Conservation (phyloP, 1,140 invertebrate genomes). For the Maniola jurtina region DNA sequence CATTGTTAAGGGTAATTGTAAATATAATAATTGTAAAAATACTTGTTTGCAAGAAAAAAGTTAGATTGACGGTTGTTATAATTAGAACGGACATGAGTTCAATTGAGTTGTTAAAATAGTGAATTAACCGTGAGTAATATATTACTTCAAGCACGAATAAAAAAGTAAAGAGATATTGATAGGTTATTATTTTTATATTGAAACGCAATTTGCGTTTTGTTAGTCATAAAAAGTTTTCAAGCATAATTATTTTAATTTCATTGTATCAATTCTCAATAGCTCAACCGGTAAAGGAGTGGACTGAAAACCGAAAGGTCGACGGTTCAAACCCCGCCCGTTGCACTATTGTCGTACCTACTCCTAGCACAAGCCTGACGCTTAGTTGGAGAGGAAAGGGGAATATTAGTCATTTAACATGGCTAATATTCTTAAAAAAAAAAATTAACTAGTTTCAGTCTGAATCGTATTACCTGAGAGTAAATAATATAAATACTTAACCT, state of each 20-base stretch:
- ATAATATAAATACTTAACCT: too few relatives aligned
- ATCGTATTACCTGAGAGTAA: too few relatives aligned
- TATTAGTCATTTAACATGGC: too few relatives aligned
- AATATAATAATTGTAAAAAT: slow-evolving; percentile 41
- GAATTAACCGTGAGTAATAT: slow-evolving; percentile 45
- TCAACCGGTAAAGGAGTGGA: too few relatives aligned
- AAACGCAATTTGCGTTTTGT: background rate
- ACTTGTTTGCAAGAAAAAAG: slow-evolving; percentile 52
- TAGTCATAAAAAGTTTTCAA: background rate
- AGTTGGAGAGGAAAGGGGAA: too few relatives aligned
- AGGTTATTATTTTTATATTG: slow-evolving; percentile 29
- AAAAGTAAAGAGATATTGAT: slow-evolving; percentile 27
- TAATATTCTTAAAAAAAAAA: too few relatives aligned
- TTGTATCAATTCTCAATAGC: too few relatives aligned
- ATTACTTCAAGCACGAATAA: slow-evolving; percentile 25
- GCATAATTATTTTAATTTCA: background rate
- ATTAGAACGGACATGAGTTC: slow-evolving; percentile 47
- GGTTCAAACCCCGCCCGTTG: too few relatives aligned
- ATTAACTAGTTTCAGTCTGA: too few relatives aligned
- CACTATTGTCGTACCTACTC: too few relatives aligned
- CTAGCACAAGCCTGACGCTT: too few relatives aligned
- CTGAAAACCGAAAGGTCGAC: too few relatives aligned
- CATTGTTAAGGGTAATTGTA: slow-evolving; percentile 48
- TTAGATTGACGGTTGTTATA: slow-evolving; percentile 42
- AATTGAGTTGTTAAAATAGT: slow-evolving; percentile 42